Evolutionary conservation across 2,113 vertebrate species (phyloP).

Genomic region (Pelusios castaneus): DNA sequence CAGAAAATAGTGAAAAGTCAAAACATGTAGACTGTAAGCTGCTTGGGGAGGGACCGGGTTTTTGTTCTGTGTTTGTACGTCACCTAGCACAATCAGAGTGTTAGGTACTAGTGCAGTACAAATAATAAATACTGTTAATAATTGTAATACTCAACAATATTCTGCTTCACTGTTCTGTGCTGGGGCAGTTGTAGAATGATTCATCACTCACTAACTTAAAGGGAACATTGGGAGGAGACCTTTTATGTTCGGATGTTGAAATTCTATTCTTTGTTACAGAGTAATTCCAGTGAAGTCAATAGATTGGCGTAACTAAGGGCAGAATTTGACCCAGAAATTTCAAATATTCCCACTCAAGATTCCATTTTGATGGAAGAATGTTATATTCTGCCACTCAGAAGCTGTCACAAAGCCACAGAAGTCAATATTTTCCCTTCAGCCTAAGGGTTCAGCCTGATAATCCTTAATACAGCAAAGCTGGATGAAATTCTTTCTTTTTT

Average conservation of each 20-base stretch:
- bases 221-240: background rate
- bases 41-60: background rate
- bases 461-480: background rate
- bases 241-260: background rate
- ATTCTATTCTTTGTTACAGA: background rate
- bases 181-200: rapidly evolving
- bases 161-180: background rate
- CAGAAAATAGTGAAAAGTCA: constrained; percentile 5
- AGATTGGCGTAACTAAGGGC: background rate
- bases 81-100: rapidly evolving
- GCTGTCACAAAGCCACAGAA: background rate
- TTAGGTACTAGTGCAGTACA: background rate
- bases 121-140: background rate
- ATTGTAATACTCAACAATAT: background rate
- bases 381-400: background rate
- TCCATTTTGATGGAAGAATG: background rate
- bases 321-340: background rate
- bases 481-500: background rate
- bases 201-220: background rate
- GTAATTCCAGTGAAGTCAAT: background rate
- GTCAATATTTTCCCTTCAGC: background rate
- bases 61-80: background rate
- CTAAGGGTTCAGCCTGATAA: background rate
- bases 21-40: background rate
- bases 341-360: background rate